Conservation (phyloP, 2,113 vertebrate genomes). For the Oreochromis aureus region DNA sequence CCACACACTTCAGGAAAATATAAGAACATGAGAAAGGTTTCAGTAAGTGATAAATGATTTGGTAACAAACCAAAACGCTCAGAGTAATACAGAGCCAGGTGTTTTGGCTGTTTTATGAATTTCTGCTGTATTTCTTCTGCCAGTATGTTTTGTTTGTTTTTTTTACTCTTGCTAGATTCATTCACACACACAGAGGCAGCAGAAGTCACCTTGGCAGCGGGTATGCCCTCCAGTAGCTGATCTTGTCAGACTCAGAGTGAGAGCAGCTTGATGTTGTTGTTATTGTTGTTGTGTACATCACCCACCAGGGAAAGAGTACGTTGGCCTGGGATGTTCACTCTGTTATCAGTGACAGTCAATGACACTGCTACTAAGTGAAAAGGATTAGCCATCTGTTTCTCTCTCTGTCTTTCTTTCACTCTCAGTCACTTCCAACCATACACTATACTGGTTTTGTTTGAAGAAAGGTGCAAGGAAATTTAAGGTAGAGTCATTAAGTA, state of each 20-base stretch:
- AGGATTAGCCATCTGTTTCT: not conserved
- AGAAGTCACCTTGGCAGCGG: conserved; percentile 42
- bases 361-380: conserved; percentile 27
- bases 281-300: conserved; percentile 22
- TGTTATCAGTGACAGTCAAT: conserved; percentile 47
- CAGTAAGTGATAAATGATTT: not conserved
- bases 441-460: not conserved
- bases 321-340: conserved; percentile 22
- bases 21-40: not conserved
- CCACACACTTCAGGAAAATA: not conserved
- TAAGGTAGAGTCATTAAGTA: not conserved
- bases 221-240: conserved; percentile 27
- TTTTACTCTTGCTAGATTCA: not conserved
- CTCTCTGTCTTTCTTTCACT: not conserved
- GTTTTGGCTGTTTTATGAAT: not conserved
- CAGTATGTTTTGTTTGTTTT: not conserved
- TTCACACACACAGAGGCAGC: not conserved
- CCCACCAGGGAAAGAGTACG: conserved; percentile 20
- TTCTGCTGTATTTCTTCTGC: not conserved
- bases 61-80: not conserved
- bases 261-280: conserved; percentile 40
- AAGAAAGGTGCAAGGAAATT: not conserved
- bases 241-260: conserved; percentile 21
- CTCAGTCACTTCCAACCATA: not conserved
- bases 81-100: not conserved